A percentile compares a stretch with the other conserved stretches of the same genome.
These are phyloP conservation scores for Cryptocheilus praepositus DNA, from an alignment of 2,888 invertebrate genomes.

Conservation along the genomic window DNA sequence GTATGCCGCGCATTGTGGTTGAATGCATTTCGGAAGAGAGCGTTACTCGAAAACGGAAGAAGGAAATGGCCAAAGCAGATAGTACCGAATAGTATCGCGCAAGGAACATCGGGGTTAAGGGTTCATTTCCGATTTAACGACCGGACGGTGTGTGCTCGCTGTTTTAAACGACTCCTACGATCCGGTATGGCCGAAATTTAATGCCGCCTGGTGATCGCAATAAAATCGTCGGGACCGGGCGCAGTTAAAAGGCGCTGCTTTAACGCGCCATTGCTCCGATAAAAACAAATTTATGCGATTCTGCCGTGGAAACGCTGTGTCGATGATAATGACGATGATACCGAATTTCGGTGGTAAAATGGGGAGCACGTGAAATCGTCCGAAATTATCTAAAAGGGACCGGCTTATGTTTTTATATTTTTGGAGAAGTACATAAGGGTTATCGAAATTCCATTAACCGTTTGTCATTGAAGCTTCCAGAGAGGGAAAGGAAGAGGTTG, in stretches of 20 bases:
- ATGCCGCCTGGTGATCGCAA: slow-evolving; percentile 26
- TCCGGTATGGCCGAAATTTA: slow-evolving; percentile 42
- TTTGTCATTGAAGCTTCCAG: no score
- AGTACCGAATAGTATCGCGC: slow-evolving; percentile 21
- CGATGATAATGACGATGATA: no score
- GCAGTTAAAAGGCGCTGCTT: slow-evolving; percentile 16
- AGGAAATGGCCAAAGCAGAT: slow-evolving; percentile 34
- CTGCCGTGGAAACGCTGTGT: no score
- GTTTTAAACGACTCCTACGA: slow-evolving; percentile 24
- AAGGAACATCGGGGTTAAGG: slow-evolving; percentile 41
- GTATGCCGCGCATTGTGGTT: slow-evolving; percentile 21
- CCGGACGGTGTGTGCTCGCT: slow-evolving; percentile 14
- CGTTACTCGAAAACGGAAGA: slow-evolving; percentile 1
- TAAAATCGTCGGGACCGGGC: slow-evolving; percentile 24
- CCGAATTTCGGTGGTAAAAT: no score
- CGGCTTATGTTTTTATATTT: no score
- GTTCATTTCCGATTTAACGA: slow-evolving; percentile 54
- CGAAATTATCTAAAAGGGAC: no score
- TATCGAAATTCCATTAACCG: no score
- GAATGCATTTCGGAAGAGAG: not conserved
- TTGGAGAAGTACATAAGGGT: no score
- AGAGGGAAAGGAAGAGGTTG: no score
- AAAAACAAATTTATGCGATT: no score
- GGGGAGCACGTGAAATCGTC: no score
- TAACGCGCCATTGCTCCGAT: not conserved